Percentiles rank a stretch among this genome's conserved stretches.
These are phyloP conservation scores for Psammodynastes pulverulentus DNA, from an alignment of 2,113 vertebrate species.

Conservation along the genomic window DNA sequence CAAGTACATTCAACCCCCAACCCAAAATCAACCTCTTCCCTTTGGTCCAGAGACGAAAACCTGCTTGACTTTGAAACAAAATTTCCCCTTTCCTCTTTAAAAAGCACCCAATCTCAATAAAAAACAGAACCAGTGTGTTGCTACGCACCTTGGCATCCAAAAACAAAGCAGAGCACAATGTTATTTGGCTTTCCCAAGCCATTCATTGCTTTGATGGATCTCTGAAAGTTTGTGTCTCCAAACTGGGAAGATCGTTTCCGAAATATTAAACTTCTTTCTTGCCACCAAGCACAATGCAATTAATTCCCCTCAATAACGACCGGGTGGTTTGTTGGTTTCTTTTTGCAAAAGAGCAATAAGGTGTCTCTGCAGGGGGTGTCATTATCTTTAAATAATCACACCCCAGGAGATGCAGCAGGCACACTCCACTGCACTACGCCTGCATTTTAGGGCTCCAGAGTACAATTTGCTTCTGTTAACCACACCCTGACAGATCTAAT, in stretches of 20 bases:
- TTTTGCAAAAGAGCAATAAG: slow-evolving; percentile 70
- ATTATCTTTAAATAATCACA: slow-evolving; percentile 71
- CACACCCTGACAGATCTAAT: slow-evolving; percentile 63
- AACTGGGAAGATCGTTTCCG: slow-evolving; percentile 59
- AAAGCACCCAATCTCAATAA: background rate
- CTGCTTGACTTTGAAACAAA: background rate
- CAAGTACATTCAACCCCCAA: slow-evolving; percentile 57
- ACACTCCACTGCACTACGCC: slow-evolving; percentile 58
- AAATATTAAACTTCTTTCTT: slow-evolving; percentile 66
- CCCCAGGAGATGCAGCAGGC: slow-evolving; percentile 61
- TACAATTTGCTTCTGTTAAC: slow-evolving; percentile 63
- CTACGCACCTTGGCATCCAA: slow-evolving; percentile 25
- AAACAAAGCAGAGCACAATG: slow-evolving; percentile 1
- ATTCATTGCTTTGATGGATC: slow-evolving; percentile 63
- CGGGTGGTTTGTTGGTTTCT: too few relatives aligned
- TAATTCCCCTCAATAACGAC: slow-evolving; percentile 71
- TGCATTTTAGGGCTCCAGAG: slow-evolving; percentile 61
- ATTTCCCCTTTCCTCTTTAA: background rate
- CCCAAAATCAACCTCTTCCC: slow-evolving; percentile 28
- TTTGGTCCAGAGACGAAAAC: slow-evolving; percentile 29
- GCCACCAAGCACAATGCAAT: slow-evolving; percentile 70
- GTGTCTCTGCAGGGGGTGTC: slow-evolving; percentile 68
- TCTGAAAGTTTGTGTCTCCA: slow-evolving; percentile 54
- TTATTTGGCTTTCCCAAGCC: slow-evolving; percentile 56
- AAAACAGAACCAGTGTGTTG: background rate